A percentile compares a stretch with the other conserved stretches of the same genome.
Evolutionary conservation across 2,113 vertebrate genomes (phyloP).

Genomic region (Ammospiza caudacuta): DNA sequence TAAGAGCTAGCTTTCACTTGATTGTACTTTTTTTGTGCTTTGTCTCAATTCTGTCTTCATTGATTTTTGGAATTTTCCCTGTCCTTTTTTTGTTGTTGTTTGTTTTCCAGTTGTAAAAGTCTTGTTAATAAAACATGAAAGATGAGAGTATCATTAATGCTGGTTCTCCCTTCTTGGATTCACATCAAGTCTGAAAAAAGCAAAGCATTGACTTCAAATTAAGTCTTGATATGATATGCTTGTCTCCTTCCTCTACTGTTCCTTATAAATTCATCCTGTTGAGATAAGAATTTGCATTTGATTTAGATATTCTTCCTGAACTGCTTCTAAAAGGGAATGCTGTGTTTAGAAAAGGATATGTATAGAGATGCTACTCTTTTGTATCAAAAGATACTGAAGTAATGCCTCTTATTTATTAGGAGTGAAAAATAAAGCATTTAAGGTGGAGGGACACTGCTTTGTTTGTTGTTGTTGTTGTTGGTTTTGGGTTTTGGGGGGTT

Average conservation of each 20-base stretch:
- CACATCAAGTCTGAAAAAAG: slow-evolving; percentile 2
- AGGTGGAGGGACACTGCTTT: background rate
- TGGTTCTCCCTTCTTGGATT: background rate
- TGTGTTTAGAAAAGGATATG: background rate
- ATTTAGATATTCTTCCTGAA: slow-evolving; percentile 4
- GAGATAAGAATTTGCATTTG: background rate
- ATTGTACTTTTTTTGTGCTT: background rate
- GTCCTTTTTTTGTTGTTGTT: background rate
- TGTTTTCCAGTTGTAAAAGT: background rate
- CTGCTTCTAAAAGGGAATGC: background rate
- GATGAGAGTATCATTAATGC: background rate
- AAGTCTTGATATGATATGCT: background rate
- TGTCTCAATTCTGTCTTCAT: background rate
- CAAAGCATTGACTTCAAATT: slow-evolving; percentile 28
- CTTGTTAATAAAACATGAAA: slow-evolving; percentile 43
- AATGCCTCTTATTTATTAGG: background rate
- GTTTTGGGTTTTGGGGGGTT: rapidly evolving
- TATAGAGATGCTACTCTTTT: background rate
- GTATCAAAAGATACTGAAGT: background rate
- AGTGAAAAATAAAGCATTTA: background rate
- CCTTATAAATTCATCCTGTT: slow-evolving; percentile 7
- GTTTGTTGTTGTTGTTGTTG: background rate
- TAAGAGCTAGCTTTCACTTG: background rate
- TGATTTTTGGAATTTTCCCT: background rate
- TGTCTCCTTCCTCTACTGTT: background rate